These are phyloP conservation scores for Carassius gibelio DNA, from an alignment of 2,113 vertebrate species.

Conservation along the genomic window DNA sequence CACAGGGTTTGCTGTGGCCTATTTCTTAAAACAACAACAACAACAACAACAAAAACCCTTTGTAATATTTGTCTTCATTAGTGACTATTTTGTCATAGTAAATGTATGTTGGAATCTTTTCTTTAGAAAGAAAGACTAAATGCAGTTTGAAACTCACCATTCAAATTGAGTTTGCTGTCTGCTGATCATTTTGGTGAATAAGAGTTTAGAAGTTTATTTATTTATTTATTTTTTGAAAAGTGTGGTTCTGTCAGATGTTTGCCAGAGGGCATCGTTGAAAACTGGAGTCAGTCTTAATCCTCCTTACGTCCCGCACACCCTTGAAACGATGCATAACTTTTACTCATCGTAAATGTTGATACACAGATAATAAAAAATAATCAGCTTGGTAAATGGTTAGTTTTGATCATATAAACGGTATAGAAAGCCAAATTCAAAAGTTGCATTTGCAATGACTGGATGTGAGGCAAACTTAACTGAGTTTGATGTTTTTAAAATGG, in stretches of 20 bases:
- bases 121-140: neutral
- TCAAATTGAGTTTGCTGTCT: neutral
- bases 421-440: neutral
- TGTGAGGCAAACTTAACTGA: neutral
- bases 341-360: neutral
- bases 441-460: neutral
- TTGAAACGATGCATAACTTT: neutral
- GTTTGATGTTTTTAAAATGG: neutral
- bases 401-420: neutral
- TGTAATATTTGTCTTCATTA: neutral
- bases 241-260: slow-evolving; percentile 12
- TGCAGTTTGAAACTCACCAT: neutral
- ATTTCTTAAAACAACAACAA: neutral
- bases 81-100: neutral
- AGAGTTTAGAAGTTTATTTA: neutral
- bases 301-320: no score
- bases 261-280: neutral
- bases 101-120: neutral
- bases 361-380: neutral
- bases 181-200: neutral
- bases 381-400: neutral
- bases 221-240: neutral
- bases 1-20: neutral
- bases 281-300: slow-evolving; percentile 1
- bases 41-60: neutral